A percentile compares a stretch with the other conserved stretches of the same genome.
Conservation (phyloP, 2,797 vertebrate genomes). For the Molothrus aeneus region DNA sequence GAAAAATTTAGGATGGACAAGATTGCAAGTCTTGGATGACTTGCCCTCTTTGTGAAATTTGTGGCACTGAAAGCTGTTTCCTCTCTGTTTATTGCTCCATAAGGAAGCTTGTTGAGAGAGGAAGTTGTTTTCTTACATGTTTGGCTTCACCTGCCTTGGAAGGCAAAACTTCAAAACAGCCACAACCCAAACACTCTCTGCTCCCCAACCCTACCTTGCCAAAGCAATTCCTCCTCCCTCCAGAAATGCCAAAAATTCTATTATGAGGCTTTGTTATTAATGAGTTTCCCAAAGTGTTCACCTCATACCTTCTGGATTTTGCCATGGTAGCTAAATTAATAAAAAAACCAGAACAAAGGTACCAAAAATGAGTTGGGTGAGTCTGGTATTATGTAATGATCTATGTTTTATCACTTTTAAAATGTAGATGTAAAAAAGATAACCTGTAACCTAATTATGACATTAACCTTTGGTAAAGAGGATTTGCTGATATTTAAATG, state of each 20-base stretch:
- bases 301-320: background rate
- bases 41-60: background rate
- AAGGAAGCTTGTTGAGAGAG: background rate
- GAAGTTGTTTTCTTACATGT: background rate
- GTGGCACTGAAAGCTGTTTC: background rate
- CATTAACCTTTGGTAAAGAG: background rate
- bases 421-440: background rate
- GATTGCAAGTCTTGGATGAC: background rate
- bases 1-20: background rate
- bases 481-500: background rate
- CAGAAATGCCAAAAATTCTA: background rate
- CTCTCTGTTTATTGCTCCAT: background rate
- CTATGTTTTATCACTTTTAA: background rate
- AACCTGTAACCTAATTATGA: background rate
- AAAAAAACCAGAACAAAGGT: background rate
- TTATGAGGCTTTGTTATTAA: background rate
- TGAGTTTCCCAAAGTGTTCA: background rate
- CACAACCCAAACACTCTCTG: background rate
- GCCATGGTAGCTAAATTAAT: background rate
- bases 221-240: accelerated
- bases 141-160: background rate
- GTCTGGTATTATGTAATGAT: background rate
- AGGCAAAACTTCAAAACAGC: background rate
- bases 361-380: background rate
- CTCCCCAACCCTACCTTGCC: accelerated